phyloP scores from a whole-genome alignment of 1,140 invertebrate species.

The Orchesella cincta region DNA sequence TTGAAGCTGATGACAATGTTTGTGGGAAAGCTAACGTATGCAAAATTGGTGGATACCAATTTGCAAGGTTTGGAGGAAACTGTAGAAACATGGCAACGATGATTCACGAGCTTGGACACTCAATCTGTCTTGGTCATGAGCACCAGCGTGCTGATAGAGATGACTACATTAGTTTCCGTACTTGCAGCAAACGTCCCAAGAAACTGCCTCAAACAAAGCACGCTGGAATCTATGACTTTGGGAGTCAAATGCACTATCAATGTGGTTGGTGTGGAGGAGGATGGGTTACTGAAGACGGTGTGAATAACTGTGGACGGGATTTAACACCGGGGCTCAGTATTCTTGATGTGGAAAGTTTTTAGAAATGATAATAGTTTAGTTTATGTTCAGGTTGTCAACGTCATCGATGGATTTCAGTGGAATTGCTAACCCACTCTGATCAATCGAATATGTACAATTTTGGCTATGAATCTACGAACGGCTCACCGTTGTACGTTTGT shows the following conservation, averaged over 20 bases:
- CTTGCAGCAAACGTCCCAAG: neutral
- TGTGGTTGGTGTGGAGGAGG: constrained; percentile 4
- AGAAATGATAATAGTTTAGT: neutral
- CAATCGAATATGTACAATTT: neutral
- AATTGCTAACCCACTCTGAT: neutral
- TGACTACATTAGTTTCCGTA: neutral
- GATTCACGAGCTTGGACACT: constrained; percentile 4
- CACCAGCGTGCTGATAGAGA: neutral
- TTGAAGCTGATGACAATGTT: neutral
- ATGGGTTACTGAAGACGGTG: neutral
- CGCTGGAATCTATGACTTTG: neutral
- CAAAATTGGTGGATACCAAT: neutral
- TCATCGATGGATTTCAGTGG: neutral
- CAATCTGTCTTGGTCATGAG: neutral
- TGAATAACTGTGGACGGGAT: neutral
- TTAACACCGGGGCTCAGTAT: neutral
- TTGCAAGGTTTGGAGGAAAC: neutral
- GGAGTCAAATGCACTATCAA: constrained; percentile 15
- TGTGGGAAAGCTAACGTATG: neutral
- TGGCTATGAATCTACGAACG: neutral
- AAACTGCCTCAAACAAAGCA: neutral
- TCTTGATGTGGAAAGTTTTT: neutral
- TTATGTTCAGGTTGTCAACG: neutral
- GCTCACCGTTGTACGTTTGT: neutral
- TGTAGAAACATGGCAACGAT: neutral